Evolutionary conservation across 2,888 invertebrate species (phyloP).

Genomic region (Hirtodrosophila confusa): DNA sequence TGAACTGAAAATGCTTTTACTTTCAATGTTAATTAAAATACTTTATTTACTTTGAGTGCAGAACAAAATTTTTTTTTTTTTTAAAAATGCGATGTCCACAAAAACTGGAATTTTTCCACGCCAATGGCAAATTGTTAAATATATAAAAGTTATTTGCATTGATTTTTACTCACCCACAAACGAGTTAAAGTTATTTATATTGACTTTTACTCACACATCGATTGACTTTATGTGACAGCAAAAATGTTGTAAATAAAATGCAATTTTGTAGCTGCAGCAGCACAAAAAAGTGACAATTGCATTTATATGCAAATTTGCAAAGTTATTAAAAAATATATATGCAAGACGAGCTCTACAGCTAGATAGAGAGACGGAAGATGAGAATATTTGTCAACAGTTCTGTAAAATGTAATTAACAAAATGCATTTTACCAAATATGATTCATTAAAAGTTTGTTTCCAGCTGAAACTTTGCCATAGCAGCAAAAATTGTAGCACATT

Average conservation of each 20-base stretch:
- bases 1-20: background rate
- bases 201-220: slow-evolving; percentile 4
- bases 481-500: background rate
- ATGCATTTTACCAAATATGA: slow-evolving; percentile 17
- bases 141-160: slow-evolving; percentile 13
- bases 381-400: slow-evolving; percentile 16
- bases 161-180: background rate
- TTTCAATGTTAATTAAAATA: slow-evolving; percentile 30
- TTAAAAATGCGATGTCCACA: background rate
- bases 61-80: background rate
- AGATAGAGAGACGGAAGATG: background rate
- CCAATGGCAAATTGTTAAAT: slow-evolving; percentile 10
- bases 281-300: slow-evolving; percentile 19
- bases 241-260: background rate
- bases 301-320: slow-evolving; percentile 9
- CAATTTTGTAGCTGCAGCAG: slow-evolving; percentile 21
- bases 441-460: slow-evolving; percentile 15
- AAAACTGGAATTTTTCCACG: background rate
- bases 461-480: background rate
- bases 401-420: slow-evolving; percentile 27
- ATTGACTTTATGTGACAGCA: slow-evolving; percentile 15
- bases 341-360: too few relatives aligned
- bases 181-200: slow-evolving; percentile 10
- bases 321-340: background rate
- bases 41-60: slow-evolving; percentile 9